These are phyloP conservation scores for Clarias macrocephalus DNA, from an alignment of 2,113 vertebrate genomes.

Conservation along the genomic window DNA sequence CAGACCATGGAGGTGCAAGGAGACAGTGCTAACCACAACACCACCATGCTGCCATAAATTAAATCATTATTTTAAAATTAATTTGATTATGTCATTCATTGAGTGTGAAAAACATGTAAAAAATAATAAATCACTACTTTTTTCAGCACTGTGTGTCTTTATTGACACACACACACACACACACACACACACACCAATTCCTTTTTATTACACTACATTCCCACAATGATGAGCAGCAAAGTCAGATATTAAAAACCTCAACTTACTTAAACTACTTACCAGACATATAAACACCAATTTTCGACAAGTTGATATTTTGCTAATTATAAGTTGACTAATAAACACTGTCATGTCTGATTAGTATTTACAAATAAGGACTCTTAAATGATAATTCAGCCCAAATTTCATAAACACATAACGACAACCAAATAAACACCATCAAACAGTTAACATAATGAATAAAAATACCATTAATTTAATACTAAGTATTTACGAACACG, in stretches of 20 bases:
- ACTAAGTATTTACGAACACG: background rate
- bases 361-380: background rate
- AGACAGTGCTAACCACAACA: too few species aligned
- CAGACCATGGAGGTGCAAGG: too few species aligned
- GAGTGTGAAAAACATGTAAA: too few species aligned
- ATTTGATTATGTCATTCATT: too few species aligned
- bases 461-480: background rate
- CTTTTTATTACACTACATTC: background rate
- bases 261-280: background rate
- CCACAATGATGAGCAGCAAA: background rate
- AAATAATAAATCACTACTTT: too few species aligned
- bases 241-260: background rate
- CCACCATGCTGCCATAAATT: too few species aligned
- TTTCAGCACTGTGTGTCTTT: too few species aligned
- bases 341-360: background rate
- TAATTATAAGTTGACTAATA: background rate
- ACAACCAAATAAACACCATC: background rate
- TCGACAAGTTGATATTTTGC: background rate
- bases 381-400: background rate
- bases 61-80: too few species aligned
- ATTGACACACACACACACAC: too few species aligned
- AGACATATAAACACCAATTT: background rate
- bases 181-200: background rate
- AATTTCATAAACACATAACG: background rate
- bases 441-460: background rate